Evolutionary conservation across 2,888 invertebrate species (phyloP).

Genomic region (Mamestra brassicae): DNA sequence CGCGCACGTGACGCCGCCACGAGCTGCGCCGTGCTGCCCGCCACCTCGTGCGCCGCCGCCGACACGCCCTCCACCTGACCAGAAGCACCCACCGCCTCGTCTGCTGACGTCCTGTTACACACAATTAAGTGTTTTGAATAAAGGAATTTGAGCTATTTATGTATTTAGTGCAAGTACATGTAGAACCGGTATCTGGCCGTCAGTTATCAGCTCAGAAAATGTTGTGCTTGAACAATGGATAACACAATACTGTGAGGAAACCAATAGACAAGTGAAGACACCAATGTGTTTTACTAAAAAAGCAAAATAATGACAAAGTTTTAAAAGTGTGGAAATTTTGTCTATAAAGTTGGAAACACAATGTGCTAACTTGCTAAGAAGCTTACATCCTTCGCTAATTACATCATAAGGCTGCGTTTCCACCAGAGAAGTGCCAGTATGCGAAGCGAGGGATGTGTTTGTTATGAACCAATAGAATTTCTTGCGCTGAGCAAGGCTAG

Average conservation of each 20-base stretch:
- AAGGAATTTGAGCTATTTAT: background rate
- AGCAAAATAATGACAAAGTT: too few relatives aligned
- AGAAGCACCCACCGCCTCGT: constrained; percentile 96
- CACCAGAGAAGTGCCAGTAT: too few relatives aligned
- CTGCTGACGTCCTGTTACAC: constrained; percentile 95
- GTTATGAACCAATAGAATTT: too few relatives aligned
- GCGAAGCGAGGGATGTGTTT: too few relatives aligned
- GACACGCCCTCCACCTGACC: constrained; percentile 98
- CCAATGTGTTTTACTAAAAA: background rate
- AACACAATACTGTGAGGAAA: background rate
- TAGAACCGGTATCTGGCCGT: too few relatives aligned
- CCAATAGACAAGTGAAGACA: background rate
- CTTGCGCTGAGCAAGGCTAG: too few relatives aligned
- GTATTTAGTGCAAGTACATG: background rate
- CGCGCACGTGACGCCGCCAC: constrained; percentile 99
- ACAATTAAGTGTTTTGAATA: too few relatives aligned
- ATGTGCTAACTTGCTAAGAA: background rate
- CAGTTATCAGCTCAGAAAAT: too few relatives aligned
- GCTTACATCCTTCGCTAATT: background rate
- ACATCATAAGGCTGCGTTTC: too few relatives aligned
- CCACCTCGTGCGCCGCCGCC: constrained; percentile 98
- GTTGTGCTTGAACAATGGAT: too few relatives aligned
- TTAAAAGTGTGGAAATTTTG: background rate
- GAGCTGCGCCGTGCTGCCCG: constrained; percentile 98
- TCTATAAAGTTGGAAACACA: background rate